phyloP scores from a whole-genome alignment of 2,888 invertebrate species.

The Dolomedes plantarius region DNA sequence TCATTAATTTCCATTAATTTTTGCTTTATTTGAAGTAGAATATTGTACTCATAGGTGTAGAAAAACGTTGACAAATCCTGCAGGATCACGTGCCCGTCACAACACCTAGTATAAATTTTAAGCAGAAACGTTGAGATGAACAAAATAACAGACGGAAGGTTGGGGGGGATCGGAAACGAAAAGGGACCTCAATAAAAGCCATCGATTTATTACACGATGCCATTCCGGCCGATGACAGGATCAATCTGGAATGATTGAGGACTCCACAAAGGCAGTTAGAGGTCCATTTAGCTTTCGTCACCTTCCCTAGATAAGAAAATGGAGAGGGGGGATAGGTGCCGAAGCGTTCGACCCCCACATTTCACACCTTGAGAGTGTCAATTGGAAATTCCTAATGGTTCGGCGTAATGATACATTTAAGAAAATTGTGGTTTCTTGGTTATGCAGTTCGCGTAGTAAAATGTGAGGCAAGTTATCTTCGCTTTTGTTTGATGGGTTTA shows the following conservation, averaged over 20 bases:
- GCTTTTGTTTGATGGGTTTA: not conserved
- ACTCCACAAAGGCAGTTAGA: slow-evolving; percentile 45
- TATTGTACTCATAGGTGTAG: no score
- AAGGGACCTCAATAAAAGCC: not conserved
- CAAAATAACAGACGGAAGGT: no score
- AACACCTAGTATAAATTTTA: no score
- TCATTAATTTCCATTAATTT: no score
- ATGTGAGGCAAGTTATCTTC: not conserved
- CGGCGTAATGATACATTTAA: slow-evolving; percentile 53
- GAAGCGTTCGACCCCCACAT: not conserved
- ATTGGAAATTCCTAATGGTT: slow-evolving; percentile 59
- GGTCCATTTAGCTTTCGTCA: slow-evolving; percentile 62
- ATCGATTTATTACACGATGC: not conserved
- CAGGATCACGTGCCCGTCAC: no score
- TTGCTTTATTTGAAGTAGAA: no score
- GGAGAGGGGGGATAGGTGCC: not conserved
- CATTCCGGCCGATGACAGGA: slow-evolving; percentile 38
- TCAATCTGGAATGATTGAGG: slow-evolving; percentile 57
- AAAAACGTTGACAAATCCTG: no score
- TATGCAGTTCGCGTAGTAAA: slow-evolving; percentile 35
- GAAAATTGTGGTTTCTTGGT: slow-evolving; percentile 36
- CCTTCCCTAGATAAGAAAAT: slow-evolving; percentile 23
- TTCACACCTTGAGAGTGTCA: slow-evolving; percentile 67
- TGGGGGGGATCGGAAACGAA: not conserved
- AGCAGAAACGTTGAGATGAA: no score